Percentiles rank a stretch among this genome's conserved stretches.
Conservation (phyloP, 2,888 invertebrate genomes). For the Osmoderma eremita region DNA sequence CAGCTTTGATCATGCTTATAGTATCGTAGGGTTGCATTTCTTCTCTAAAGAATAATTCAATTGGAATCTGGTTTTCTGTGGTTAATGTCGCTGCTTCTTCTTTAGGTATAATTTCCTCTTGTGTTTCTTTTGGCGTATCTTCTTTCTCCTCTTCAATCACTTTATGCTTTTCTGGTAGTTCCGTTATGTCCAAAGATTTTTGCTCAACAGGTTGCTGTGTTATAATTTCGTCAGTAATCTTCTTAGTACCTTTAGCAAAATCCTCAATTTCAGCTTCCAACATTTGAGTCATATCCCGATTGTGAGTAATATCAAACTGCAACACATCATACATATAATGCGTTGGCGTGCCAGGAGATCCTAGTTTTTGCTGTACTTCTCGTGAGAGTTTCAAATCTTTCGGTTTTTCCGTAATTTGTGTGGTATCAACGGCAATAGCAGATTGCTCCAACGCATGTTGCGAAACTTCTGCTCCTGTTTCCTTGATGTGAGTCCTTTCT, state of each 20-base stretch:
- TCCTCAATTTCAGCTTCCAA: slow-evolving; percentile 39
- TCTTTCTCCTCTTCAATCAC: no score
- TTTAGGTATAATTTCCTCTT: neutral
- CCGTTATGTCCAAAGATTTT: neutral
- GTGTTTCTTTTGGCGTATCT: neutral
- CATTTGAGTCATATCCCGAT: slow-evolving; percentile 33
- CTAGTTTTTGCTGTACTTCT: slow-evolving; percentile 4
- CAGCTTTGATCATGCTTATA: slow-evolving; percentile 11
- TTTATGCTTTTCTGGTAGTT: neutral
- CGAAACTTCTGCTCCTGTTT: neutral
- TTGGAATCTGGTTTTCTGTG: neutral
- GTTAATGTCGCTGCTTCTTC: neutral
- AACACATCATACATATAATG: slow-evolving; percentile 39
- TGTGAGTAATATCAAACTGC: slow-evolving; percentile 37
- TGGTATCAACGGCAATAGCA: neutral
- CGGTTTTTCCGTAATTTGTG: neutral
- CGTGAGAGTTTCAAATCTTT: neutral
- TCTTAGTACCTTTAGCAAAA: slow-evolving; percentile 33
- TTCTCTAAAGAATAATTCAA: slow-evolving; percentile 13
- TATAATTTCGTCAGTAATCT: neutral
- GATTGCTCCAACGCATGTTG: neutral
- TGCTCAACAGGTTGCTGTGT: neutral
- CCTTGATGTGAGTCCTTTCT: slow-evolving; percentile 4
- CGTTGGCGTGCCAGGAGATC: slow-evolving; percentile 31
- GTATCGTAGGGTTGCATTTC: slow-evolving; percentile 8